These are phyloP conservation scores for Copidosoma aretas DNA, from an alignment of 2,888 invertebrate species.

Conservation along the genomic window DNA sequence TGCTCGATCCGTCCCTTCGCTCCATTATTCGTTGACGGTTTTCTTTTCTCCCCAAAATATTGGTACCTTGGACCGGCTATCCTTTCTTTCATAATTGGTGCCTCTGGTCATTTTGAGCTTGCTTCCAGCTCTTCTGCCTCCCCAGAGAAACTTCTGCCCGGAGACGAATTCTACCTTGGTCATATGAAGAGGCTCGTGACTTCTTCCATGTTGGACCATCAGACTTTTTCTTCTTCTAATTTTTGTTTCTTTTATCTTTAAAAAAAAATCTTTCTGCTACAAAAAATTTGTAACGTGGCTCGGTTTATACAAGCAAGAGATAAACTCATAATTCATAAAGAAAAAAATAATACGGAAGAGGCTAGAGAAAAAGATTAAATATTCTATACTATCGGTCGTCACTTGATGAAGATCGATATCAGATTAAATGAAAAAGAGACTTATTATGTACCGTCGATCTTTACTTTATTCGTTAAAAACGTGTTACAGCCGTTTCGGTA, in stretches of 20 bases:
- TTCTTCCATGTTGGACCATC: not conserved
- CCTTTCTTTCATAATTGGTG: constrained; percentile 47
- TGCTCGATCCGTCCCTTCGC: constrained; percentile 55
- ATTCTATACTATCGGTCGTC: no score
- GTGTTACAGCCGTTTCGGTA: not conserved
- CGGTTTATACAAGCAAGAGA: constrained; percentile 6
- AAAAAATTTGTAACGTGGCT: not conserved
- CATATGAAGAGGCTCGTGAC: constrained; percentile 13
- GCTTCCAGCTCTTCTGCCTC: no score
- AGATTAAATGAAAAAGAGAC: no score
- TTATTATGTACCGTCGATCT: constrained; percentile 1
- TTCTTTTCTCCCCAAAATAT: constrained; percentile 19
- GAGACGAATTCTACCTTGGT: constrained; percentile 23
- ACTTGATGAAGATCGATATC: no score
- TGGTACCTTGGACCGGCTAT: not conserved
- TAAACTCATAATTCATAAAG: no score
- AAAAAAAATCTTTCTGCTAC: constrained; percentile 18
- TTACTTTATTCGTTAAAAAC: no score
- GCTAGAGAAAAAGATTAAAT: no score
- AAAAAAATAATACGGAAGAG: no score
- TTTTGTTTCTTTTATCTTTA: no score
- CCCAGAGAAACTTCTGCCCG: constrained; percentile 41
- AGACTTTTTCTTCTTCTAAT: constrained; percentile 14
- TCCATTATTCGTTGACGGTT: constrained; percentile 45
- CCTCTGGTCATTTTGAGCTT: constrained; percentile 52